Conservation (phyloP, 2,797 vertebrate genomes). For the Hephaestus fuliginosus region DNA sequence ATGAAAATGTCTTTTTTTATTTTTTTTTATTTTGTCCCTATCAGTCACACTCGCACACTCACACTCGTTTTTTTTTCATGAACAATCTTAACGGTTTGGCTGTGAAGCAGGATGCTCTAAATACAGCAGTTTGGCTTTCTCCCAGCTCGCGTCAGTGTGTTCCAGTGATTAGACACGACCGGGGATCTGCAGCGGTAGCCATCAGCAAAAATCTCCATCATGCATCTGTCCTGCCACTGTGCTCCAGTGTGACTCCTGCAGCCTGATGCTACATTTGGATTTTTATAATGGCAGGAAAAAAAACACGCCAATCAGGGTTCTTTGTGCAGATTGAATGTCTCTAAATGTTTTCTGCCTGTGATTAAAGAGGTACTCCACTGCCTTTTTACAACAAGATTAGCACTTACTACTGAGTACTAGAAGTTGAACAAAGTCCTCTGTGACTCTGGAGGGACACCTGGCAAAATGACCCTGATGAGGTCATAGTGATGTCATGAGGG, state of each 20-base stretch:
- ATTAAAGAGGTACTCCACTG: conserved; percentile 7
- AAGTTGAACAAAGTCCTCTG: not conserved
- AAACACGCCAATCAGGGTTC: not conserved
- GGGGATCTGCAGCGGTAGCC: conserved; percentile 20
- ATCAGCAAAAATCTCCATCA: conserved; percentile 26
- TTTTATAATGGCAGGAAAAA: not conserved
- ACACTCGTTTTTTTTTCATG: not conserved
- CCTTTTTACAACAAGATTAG: not conserved
- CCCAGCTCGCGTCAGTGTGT: not conserved
- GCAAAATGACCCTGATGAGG: not conserved
- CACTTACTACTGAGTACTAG: not conserved
- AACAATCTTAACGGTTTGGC: conserved; percentile 24
- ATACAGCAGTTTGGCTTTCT: conserved; percentile 13
- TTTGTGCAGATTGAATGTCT: not conserved
- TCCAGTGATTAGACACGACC: conserved; percentile 48
- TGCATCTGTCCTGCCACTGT: conserved; percentile 22
- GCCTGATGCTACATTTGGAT: not conserved
- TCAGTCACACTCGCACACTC: not conserved
- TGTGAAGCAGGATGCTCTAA: conserved; percentile 19
- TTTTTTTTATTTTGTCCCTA: not conserved
- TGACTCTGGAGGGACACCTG: not conserved
- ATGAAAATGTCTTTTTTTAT: conserved; percentile 11
- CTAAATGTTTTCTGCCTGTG: not conserved
- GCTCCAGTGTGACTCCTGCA: not conserved
- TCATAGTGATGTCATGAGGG: conserved; percentile 11